Conservation (phyloP, 2,888 invertebrate genomes). For the Yponomeuta cagnagella region DNA sequence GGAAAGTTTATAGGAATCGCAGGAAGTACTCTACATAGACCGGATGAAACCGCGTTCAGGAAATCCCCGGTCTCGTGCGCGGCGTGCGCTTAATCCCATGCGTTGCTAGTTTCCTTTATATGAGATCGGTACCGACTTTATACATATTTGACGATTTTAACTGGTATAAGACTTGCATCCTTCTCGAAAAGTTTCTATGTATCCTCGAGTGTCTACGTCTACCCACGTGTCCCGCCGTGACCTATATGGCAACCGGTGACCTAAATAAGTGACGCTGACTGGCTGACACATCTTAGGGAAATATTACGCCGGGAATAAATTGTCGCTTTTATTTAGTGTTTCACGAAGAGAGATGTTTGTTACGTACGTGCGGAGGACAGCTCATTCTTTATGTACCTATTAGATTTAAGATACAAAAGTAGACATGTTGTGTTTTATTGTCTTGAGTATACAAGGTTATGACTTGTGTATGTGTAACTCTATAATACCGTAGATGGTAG, state of each 20-base stretch:
- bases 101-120: too few relatives aligned
- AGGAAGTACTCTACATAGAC: too few relatives aligned
- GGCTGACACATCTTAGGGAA: conserved; percentile 8
- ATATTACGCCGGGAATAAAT: conserved; percentile 4
- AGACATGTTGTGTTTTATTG: too few relatives aligned
- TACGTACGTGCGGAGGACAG: background rate
- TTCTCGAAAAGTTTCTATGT: background rate
- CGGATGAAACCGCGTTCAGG: too few relatives aligned
- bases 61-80: too few relatives aligned
- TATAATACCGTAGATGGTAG: too few relatives aligned
- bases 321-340: background rate
- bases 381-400: background rate
- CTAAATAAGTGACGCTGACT: conserved; percentile 8
- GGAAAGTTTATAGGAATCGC: too few relatives aligned
- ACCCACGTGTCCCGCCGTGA: background rate
- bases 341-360: background rate
- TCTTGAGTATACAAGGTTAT: too few relatives aligned
- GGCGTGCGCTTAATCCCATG: too few relatives aligned
- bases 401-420: too few relatives aligned
- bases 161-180: background rate
- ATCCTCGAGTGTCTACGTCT: background rate
- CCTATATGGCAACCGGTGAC: conserved; percentile 12
- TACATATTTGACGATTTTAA: background rate
- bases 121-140: too few relatives aligned
- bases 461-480: too few relatives aligned